A percentile compares a stretch with the other conserved stretches of the same genome.
Evolutionary conservation across 2,888 invertebrate species (phyloP).

Genomic region (Ochropleura leucogaster): DNA sequence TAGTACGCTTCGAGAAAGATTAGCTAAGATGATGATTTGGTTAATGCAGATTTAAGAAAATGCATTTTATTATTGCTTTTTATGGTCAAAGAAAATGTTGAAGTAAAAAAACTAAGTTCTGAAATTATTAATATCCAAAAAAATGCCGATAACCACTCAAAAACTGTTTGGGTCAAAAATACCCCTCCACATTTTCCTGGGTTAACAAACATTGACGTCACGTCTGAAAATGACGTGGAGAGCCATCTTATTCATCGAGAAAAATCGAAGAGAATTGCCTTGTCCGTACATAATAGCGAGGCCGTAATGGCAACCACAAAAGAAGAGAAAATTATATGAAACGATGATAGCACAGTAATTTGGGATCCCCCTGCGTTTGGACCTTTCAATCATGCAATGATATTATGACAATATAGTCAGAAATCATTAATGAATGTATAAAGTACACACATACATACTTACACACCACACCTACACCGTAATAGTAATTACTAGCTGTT

Average conservation of each 20-base stretch:
- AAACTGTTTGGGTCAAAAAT: slow-evolving; percentile 2
- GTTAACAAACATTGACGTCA: slow-evolving; percentile 49
- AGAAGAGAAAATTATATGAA: slow-evolving; percentile 41
- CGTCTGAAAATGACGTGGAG: slow-evolving; percentile 53
- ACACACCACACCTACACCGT: too few relatives aligned
- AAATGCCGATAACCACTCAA: not conserved
- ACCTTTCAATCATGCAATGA: not conserved
- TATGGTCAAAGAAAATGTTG: too few relatives aligned
- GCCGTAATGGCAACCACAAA: slow-evolving; percentile 40
- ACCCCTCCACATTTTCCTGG: slow-evolving; percentile 10
- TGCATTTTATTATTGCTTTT: too few relatives aligned
- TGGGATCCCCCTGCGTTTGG: not conserved
- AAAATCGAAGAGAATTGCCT: slow-evolving; percentile 56
- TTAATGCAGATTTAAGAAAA: too few relatives aligned
- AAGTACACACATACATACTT: too few relatives aligned
- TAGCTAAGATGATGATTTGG: too few relatives aligned
- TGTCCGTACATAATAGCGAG: slow-evolving; percentile 42
- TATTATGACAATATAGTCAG: too few relatives aligned
- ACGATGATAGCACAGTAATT: slow-evolving; percentile 28
- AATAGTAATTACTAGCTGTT: too few relatives aligned
- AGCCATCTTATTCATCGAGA: slow-evolving; percentile 61
- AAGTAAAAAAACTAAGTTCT: too few relatives aligned
- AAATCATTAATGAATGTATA: too few relatives aligned
- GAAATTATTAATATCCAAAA: too few relatives aligned
- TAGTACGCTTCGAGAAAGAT: too few relatives aligned